A percentile compares a stretch with the other conserved stretches of the same genome.
Conservation (phyloP, 2,888 invertebrate species). For the Megastigmus dorsalis region DNA sequence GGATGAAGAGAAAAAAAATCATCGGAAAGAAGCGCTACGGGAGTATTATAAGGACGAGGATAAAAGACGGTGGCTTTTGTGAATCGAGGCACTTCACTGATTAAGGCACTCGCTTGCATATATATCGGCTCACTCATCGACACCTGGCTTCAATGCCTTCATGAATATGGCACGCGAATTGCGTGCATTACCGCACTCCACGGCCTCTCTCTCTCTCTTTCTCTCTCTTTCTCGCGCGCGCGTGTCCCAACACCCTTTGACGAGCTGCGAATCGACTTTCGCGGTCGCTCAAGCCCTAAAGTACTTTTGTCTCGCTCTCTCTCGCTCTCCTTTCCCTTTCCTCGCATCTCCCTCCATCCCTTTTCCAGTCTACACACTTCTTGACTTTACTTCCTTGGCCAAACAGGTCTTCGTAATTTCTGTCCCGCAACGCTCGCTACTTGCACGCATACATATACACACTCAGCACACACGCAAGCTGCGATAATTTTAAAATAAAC, state of each 20-base stretch:
- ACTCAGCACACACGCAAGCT: too few relatives aligned
- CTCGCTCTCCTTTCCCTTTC: too few relatives aligned
- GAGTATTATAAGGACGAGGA: background rate
- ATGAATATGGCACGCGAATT: slow-evolving; percentile 33
- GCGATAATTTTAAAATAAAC: slow-evolving; percentile 6
- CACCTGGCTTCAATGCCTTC: slow-evolving; percentile 33
- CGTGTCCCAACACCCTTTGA: slow-evolving; percentile 19
- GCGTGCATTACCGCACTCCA: slow-evolving; percentile 6
- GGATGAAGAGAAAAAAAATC: background rate
- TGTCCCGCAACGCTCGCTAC: background rate
- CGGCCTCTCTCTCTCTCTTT: too few relatives aligned
- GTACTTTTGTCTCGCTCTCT: background rate
- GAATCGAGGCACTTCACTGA: background rate
- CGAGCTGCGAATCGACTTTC: slow-evolving; percentile 35
- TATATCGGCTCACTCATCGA: slow-evolving; percentile 12
- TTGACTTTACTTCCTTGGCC: background rate
- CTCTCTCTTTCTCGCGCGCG: too few relatives aligned
- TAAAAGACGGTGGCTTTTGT: background rate
- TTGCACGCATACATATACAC: background rate
- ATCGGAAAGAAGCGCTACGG: background rate
- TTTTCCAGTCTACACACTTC: too few relatives aligned
- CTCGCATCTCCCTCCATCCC: too few relatives aligned
- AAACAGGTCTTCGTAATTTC: background rate
- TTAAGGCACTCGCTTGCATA: background rate
- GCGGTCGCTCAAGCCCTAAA: slow-evolving; percentile 20